Base-by-base conservation (phyloP, 2,888 invertebrate genomes). In the Prostheceraeus crozeri region DNA sequence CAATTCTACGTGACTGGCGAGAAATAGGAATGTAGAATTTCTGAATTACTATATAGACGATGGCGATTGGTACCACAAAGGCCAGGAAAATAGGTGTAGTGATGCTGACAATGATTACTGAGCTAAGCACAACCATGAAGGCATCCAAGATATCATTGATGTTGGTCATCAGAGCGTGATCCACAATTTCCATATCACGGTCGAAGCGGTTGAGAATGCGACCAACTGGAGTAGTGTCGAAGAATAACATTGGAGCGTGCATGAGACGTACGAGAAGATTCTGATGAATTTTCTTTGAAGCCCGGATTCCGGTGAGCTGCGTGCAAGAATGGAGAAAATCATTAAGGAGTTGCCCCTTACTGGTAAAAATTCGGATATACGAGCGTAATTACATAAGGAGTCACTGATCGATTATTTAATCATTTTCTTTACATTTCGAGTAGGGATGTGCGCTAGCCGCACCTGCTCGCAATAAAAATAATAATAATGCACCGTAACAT, bases 181-280 rank as follows among this genome's bases (percentile, higher is more conserved):
- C 73, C 33, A 73, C 52, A 14, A 67, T 68, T 1, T 64, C 67
- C 28, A 72, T 66, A 61, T 73, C 73, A 35, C 66, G 67, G 11
- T 66, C 62, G 52, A 67, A 67, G 28, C 77, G 68, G 65, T 79
- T 79, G 48, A 79, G 61, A 35, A 79, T 70, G 30, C 76, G 68
- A 25, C 79, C 79, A n/a, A 71, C 65, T 4, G 77, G 76, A n/a
- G 73, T 77, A 6, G 70, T 68, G 16, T 71, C 68, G 66, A 66
- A 69, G 61, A 70, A 69, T 10, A 54, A 53, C 63, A 72, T 35
- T n/a, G 71, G 69, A 36, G 57, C 53, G 6, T 28, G 53, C 3
- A 56, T 16, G n/a, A 56, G 16, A 55, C 56, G 53, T 21, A 3
- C 54, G n/a, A 56, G 21, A 1, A 56, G 10, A 19, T 19, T 21